Conservation (phyloP, 2,888 invertebrate species). For the Meganola albula region DNA sequence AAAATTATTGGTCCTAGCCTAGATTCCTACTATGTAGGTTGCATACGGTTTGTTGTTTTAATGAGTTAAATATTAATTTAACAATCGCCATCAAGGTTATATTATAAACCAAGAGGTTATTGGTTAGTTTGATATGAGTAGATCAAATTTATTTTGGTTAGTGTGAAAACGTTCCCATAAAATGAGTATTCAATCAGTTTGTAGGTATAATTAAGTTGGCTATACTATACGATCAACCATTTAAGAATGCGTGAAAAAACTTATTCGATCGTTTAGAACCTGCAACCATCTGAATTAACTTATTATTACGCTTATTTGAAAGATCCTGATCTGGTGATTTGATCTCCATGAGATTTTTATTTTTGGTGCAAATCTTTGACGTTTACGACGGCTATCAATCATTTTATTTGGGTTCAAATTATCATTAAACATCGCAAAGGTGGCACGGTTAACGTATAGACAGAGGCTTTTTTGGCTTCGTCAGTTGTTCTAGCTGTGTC, state of each 20-base stretch:
- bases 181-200: background rate
- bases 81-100: too few species aligned
- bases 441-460: constrained; percentile 41
- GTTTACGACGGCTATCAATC: constrained; percentile 56
- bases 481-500: constrained; percentile 19
- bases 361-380: constrained; percentile 47
- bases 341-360: constrained; percentile 36
- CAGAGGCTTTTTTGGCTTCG: constrained; percentile 30
- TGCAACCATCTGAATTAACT: constrained; percentile 26
- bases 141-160: too few species aligned
- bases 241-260: constrained; percentile 25
- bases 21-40: too few species aligned
- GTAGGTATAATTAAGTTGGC: too few species aligned
- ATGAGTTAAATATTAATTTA: too few species aligned
- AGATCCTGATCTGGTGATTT: constrained; percentile 40
- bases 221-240: constrained; percentile 14
- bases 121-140: too few species aligned
- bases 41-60: too few species aligned
- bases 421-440: constrained; percentile 43
- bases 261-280: constrained; percentile 28
- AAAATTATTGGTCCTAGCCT: too few species aligned
- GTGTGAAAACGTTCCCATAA: background rate
- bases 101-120: too few species aligned
- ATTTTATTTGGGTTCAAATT: constrained; percentile 48
- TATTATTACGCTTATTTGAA: constrained; percentile 38